A percentile compares a stretch with the other conserved stretches of the same genome.
Conservation (phyloP, 2,888 invertebrate genomes). For the Drosophila ezoana region DNA sequence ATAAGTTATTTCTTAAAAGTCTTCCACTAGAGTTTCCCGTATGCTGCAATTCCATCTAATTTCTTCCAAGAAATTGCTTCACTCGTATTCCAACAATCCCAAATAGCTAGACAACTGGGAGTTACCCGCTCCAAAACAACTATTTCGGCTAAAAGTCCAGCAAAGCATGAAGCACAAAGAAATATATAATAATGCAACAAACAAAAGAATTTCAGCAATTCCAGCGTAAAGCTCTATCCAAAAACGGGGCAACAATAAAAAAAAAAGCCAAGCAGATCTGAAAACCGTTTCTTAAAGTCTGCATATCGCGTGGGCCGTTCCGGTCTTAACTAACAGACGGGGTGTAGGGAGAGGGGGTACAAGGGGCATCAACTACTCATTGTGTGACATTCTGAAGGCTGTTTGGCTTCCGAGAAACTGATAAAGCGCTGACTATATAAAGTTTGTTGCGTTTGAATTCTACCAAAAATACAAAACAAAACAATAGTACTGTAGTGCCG, state of each 20-base stretch:
- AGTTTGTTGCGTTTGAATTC: conserved; percentile 26
- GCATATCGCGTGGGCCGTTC: conserved; percentile 53
- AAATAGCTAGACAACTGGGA: conserved; percentile 40
- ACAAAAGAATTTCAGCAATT: conserved; percentile 57
- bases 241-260: conserved; percentile 51
- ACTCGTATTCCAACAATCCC: conserved; percentile 38
- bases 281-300: conserved; percentile 44
- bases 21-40: background rate
- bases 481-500: background rate
- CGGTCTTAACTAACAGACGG: conserved; percentile 26
- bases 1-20: background rate
- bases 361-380: background rate
- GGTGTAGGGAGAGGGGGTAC: too few relatives aligned
- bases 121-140: conserved; percentile 11
- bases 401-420: conserved; percentile 64
- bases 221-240: conserved; percentile 34
- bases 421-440: conserved; percentile 66
- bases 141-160: conserved; percentile 30
- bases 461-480: conserved; percentile 15
- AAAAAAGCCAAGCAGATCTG: conserved; percentile 32
- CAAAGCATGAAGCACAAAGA: conserved; percentile 53
- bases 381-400: conserved; percentile 78
- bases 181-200: conserved; percentile 24
- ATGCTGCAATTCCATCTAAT: conserved; percentile 1
- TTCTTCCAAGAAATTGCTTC: conserved; percentile 4